Base-by-base conservation (phyloP, 2,888 invertebrate species). In the Agonopterix arenella region DNA sequence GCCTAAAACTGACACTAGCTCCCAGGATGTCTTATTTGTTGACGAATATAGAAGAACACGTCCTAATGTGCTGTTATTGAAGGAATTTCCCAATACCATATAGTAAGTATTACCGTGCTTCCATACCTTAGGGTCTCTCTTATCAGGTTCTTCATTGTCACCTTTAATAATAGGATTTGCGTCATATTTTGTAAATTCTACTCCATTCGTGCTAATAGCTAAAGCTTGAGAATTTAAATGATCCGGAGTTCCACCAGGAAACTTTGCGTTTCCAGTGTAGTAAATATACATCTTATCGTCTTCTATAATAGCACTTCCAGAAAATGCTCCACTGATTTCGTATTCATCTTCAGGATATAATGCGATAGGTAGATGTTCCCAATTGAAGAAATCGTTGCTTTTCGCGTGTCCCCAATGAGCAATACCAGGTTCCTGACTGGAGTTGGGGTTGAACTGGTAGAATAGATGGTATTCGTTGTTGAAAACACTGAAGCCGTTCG, bases 361-460 rank as follows among this genome's bases (percentile, higher is more conserved):
- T 3, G 90, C 90, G 8, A 90, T 80, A 0, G 83, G 81, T 2
- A 77, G 60, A 52, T 90, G 75, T 52, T 76, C 59, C 91, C 91
- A 91, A 49, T 73, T 59, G 1, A 90, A 70, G 2, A 91, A 59
- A 54, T 91, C 89, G 0, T 45, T 53, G 49, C 90, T 89, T 45
- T 67, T 79, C 0, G 84, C 84, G 53, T 91, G 91, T 1, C 84
- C 90, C 91, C 91, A 91, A 53, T 85, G 79, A 41, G 83, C 88
- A 11, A 66, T 69, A 2, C 82, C 77, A 0, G 85, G 70, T 2
- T 56, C 70, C 1, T 60, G 57, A 45, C 83, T 79, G 36, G 70
- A 72, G 2, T 73, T 46, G 0, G 90, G 90, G 52, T 90, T 84
- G 57, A 79, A 76, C 60, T 91, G 90, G 58, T 84, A 90, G 54